Base-by-base conservation (phyloP, 2,888 invertebrate genomes). In the Tetragonula carbonaria region DNA sequence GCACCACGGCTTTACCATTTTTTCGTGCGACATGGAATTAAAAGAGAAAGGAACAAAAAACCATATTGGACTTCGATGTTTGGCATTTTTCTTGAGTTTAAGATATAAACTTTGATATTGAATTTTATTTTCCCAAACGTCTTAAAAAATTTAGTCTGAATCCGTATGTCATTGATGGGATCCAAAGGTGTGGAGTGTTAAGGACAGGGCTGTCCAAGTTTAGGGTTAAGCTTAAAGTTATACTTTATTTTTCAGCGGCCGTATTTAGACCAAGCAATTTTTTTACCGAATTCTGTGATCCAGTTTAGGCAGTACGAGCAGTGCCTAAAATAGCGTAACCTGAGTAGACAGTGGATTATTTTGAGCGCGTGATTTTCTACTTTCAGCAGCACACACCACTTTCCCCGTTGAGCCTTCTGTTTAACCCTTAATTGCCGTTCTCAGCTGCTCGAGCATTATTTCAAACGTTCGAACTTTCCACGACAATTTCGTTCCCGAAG, bases 251-350 rank as follows among this genome's bases (percentile, higher is more conserved):
- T 45, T 1, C 28, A 1, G 45, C 45, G 8, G 45, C 11, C 57
- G 57, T 57, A 57, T 57, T 57, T 57, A 57, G 57, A 57, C n/a
- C 57, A n/a, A 57, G 45, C 57, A 57, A 65, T 28, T 21, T 33
- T 65, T 65, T 65, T 65, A 65, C 33, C 21, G 28, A 65, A 70
- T 70, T 70, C 53, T 21, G 70, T 53, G 23, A 18, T 28, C 53
- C 70, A 53, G 70, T 53, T 53, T 53, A 23, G 21, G 28, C 28
- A 70, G 53, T 68, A 68, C 50, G 68, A 53, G 33, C 51, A 28
- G 57, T 51, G 45, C 72, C 23, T 18, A 45, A 72, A 72, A 72
- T 72, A 72, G 23, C 72, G 72, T 72, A 72, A 72, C 72, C 59
- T 23, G 57, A 72, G 38, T 72, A 59, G 72, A 72, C 72, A 59